Conservation (phyloP, 1,140 invertebrate species). For the Drosophila nigrodunni region DNA sequence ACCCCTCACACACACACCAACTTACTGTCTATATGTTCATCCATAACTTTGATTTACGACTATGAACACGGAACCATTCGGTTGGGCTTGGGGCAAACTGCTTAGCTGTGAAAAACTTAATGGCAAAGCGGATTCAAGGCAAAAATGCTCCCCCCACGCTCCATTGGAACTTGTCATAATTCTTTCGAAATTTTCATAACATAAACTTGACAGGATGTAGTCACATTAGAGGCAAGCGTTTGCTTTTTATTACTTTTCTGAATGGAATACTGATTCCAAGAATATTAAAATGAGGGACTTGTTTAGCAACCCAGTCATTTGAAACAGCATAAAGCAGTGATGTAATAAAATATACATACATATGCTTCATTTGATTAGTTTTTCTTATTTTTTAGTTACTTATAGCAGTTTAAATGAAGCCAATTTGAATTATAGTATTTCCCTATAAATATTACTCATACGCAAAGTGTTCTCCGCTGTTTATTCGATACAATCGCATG, state of each 20-base stretch:
- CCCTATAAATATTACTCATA: no score
- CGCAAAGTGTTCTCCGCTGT: no score
- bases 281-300: no score
- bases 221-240: conserved; percentile 33
- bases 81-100: conserved; percentile 39
- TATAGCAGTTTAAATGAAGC: no score
- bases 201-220: conserved; percentile 30
- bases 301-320: background rate
- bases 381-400: no score
- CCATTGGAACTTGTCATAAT: conserved; percentile 48
- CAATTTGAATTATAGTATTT: no score
- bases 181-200: conserved; percentile 43
- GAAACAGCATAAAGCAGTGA: no score
- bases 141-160: background rate
- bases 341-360: no score
- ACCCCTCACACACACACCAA: conserved; percentile 35
- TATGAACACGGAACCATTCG: background rate
- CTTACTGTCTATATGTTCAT: conserved; percentile 46
- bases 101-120: conserved; percentile 31
- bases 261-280: background rate
- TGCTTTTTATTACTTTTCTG: conserved; percentile 45
- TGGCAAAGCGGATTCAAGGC: conserved; percentile 3
- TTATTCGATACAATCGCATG: background rate
- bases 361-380: no score
- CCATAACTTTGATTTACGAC: conserved; percentile 67